Evolutionary conservation across 2,888 invertebrate species (phyloP).

Genomic region (Portevinia maculata): DNA sequence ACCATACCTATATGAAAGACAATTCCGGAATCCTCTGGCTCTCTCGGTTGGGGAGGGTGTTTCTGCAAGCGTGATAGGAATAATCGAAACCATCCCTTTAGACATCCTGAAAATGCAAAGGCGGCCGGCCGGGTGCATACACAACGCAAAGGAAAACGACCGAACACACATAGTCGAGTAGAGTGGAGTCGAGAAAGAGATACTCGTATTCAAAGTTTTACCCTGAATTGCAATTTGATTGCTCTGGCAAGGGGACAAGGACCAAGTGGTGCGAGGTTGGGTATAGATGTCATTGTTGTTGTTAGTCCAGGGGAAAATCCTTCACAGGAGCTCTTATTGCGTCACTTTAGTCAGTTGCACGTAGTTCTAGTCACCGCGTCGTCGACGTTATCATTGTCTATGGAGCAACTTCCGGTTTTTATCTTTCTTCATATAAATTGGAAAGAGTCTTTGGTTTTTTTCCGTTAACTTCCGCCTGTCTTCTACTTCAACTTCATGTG

Average conservation of each 20-base stretch:
- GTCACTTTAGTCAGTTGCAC: slow-evolving; percentile 68
- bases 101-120: slow-evolving; percentile 42
- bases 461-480: slow-evolving; percentile 14
- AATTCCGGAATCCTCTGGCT: slow-evolving; percentile 64
- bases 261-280: slow-evolving; percentile 30
- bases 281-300: slow-evolving; percentile 39
- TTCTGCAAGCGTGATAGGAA: slow-evolving; percentile 53
- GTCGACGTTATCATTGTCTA: slow-evolving; percentile 23
- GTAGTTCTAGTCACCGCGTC: slow-evolving; percentile 33
- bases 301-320: slow-evolving; percentile 22
- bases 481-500: slow-evolving; percentile 50
- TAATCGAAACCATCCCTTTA: slow-evolving; percentile 54
- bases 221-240: slow-evolving; percentile 76
- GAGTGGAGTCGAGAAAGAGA: slow-evolving; percentile 63
- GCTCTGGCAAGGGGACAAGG: slow-evolving; percentile 70
- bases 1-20: slow-evolving; percentile 43
- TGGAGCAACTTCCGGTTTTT: slow-evolving; percentile 67
- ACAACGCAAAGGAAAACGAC: slow-evolving; percentile 57
- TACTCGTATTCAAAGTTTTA: slow-evolving; percentile 76
- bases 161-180: slow-evolving; percentile 44
- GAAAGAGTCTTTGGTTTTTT: slow-evolving; percentile 13
- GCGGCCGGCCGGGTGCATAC: slow-evolving; percentile 30
- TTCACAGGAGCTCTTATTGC: slow-evolving; percentile 32
- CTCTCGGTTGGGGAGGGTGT: background rate
- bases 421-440: slow-evolving; percentile 68